These are phyloP conservation scores for Megaptera novaeangliae DNA, from an alignment of 2,113 vertebrate genomes.

Conservation along the genomic window DNA sequence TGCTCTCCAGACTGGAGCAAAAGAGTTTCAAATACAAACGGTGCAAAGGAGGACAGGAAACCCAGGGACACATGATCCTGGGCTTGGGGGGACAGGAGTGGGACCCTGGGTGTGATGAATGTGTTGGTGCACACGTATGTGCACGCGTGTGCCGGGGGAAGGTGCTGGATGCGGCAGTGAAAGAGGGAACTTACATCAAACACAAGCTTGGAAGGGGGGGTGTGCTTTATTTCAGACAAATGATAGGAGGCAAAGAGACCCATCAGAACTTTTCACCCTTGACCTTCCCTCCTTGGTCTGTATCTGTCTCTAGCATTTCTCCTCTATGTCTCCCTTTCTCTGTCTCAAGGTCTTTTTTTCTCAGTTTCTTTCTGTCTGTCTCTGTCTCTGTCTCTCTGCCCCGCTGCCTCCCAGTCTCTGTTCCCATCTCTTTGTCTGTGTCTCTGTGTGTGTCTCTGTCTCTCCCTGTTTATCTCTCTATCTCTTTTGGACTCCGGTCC, in stretches of 20 bases:
- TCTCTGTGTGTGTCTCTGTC: neutral
- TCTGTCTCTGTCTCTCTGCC: neutral
- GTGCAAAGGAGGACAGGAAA: neutral
- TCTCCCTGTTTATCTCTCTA: slow-evolving; percentile 29
- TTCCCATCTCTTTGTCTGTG: neutral
- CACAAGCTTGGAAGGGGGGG: neutral
- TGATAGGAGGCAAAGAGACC: neutral
- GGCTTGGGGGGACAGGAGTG: neutral
- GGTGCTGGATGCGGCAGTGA: neutral
- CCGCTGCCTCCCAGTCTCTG: neutral
- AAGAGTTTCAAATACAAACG: slow-evolving; percentile 15
- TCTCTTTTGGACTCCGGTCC: slow-evolving; percentile 17
- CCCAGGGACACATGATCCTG: neutral
- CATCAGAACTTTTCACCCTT: neutral
- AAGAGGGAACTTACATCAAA: neutral
- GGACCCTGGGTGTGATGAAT: neutral
- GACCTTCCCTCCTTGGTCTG: neutral
- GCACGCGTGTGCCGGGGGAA: accelerated
- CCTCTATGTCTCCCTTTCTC: neutral
- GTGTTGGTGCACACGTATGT: too few relatives aligned
- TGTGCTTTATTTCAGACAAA: neutral
- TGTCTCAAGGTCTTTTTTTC: neutral
- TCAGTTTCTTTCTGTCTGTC: neutral
- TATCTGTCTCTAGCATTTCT: neutral
- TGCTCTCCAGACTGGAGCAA: neutral